A percentile compares a stretch with the other conserved stretches of the same genome.
phyloP scores from a whole-genome alignment of 2,888 invertebrate species.

The Lacanobia oleracea region DNA sequence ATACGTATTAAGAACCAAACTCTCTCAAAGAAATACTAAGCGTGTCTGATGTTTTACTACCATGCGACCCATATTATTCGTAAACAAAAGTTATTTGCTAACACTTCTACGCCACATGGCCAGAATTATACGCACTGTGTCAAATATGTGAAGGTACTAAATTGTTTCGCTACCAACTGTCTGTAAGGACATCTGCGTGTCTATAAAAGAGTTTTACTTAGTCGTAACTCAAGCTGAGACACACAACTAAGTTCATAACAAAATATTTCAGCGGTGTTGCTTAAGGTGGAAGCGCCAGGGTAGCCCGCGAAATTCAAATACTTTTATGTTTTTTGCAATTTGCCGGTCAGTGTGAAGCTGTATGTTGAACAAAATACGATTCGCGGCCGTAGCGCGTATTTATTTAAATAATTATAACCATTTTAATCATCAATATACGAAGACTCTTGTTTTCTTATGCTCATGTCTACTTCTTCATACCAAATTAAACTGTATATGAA shows the following conservation, averaged over 20 bases:
- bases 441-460: too few relatives aligned
- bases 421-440: too few relatives aligned
- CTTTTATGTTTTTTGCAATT: too few relatives aligned
- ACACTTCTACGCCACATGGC: slow-evolving; percentile 36
- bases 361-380: too few relatives aligned
- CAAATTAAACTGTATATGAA: too few relatives aligned
- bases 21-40: neutral
- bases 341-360: too few relatives aligned
- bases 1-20: too few relatives aligned
- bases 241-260: slow-evolving; percentile 19
- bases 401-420: too few relatives aligned
- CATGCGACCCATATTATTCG: slow-evolving; percentile 1
- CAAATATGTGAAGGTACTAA: slow-evolving; percentile 7
- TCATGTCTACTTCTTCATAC: too few relatives aligned
- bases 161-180: slow-evolving; percentile 21
- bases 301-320: too few relatives aligned
- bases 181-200: slow-evolving; percentile 35
- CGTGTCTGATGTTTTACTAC: neutral
- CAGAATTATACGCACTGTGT: neutral
- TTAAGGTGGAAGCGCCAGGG: too few relatives aligned
- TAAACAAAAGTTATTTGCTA: slow-evolving; percentile 2
- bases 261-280: neutral
- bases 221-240: slow-evolving; percentile 12
- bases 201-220: slow-evolving; percentile 40
- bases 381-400: too few relatives aligned